phyloP scores from a whole-genome alignment of 2,888 invertebrate genomes.

The Furcula furcula region DNA sequence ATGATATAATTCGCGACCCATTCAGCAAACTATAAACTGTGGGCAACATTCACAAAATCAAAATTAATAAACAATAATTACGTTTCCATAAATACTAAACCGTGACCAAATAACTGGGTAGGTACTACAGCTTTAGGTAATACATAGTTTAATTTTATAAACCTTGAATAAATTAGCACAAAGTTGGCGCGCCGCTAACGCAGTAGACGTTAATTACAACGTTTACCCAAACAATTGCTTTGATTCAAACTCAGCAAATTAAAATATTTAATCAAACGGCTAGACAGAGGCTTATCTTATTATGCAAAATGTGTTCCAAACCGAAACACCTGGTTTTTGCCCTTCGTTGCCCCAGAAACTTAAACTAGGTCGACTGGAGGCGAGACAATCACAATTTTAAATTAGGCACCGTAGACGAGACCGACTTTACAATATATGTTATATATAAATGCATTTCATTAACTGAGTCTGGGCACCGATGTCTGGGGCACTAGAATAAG shows the following conservation, averaged over 20 bases:
- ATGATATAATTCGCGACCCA: too few relatives aligned
- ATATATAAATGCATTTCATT: conserved; percentile 48
- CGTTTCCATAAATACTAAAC: not conserved
- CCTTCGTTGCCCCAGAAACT: conserved; percentile 66
- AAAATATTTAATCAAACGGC: conserved; percentile 40
- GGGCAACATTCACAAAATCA: conserved; percentile 2
- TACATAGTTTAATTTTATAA: conserved; percentile 23
- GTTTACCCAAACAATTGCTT: conserved; percentile 25
- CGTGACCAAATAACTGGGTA: conserved; percentile 12
- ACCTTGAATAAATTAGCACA: conserved; percentile 21
- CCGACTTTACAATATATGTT: conserved; percentile 42
- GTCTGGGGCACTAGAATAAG: too few relatives aligned
- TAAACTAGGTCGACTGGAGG: conserved; percentile 71
- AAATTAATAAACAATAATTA: conserved; percentile 6
- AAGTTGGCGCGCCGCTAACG: conserved; percentile 12
- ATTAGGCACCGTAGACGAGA: conserved; percentile 58
- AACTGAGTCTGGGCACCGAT: conserved; percentile 2
- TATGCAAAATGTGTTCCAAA: conserved; percentile 61
- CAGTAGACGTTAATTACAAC: conserved; percentile 18
- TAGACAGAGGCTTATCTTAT: conserved; percentile 63
- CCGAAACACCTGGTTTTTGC: conserved; percentile 69
- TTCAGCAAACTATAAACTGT: too few relatives aligned
- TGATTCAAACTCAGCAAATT: conserved; percentile 30
- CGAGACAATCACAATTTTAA: conserved; percentile 79
- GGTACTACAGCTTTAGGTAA: too few relatives aligned